phyloP scores from a whole-genome alignment of 2,113 vertebrate genomes.

The Marmota flaviventris region DNA sequence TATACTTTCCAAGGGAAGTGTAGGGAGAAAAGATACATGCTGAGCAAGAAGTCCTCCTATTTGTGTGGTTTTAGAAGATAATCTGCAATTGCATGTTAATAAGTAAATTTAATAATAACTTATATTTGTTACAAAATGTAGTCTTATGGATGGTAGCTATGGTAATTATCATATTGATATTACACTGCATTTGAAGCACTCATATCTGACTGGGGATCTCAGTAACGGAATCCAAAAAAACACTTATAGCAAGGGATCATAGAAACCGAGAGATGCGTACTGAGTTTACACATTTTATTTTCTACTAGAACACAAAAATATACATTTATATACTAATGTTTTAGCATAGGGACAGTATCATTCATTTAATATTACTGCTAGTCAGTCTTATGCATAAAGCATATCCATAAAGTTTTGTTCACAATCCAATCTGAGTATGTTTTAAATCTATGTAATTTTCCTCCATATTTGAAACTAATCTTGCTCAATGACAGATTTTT shows the following conservation, averaged over 20 bases:
- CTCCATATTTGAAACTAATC: background rate
- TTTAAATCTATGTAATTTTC: background rate
- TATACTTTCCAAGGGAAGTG: background rate
- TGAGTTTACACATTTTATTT: slow-evolving; percentile 35
- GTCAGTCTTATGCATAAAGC: background rate
- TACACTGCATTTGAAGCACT: background rate
- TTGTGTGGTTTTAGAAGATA: background rate
- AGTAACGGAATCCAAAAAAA: slow-evolving; percentile 11
- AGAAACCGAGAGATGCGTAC: background rate
- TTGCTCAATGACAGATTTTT: slow-evolving; percentile 30
- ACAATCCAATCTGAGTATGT: background rate
- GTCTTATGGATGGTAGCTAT: background rate
- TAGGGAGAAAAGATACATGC: background rate
- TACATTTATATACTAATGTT: background rate
- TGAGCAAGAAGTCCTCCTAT: background rate
- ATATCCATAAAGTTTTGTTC: background rate
- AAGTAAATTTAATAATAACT: slow-evolving; percentile 12
- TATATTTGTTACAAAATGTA: slow-evolving; percentile 8
- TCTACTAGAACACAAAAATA: slow-evolving; percentile 16
- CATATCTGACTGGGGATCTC: background rate
- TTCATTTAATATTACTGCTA: slow-evolving; percentile 9
- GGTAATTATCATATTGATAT: background rate
- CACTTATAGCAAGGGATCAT: background rate
- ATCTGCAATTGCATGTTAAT: slow-evolving; percentile 1
- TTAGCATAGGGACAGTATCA: background rate